phyloP scores from a whole-genome alignment of 2,797 vertebrate genomes.

The Anableps anableps region DNA sequence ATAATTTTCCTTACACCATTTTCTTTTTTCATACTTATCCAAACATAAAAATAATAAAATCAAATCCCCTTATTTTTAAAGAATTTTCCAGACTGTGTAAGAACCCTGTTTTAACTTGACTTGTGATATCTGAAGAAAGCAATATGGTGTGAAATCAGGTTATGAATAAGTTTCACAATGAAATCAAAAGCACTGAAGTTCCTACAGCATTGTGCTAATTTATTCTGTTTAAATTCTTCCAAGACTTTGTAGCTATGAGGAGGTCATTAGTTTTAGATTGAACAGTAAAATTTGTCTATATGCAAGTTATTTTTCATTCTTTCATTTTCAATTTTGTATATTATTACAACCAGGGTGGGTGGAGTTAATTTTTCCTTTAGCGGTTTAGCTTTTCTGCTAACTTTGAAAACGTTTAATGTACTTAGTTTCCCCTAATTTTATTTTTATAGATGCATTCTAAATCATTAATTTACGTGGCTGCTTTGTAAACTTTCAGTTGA shows the following conservation, averaged over 20 bases:
- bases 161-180: background rate
- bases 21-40: background rate
- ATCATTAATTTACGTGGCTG: background rate
- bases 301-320: background rate
- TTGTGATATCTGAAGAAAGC: background rate
- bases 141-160: conserved; percentile 4
- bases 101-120: background rate
- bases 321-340: background rate
- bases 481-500: background rate
- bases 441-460: too few species aligned
- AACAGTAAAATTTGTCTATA: background rate
- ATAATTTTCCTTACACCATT: background rate
- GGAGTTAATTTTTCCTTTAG: background rate
- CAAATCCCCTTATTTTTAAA: background rate
- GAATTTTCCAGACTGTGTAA: background rate
- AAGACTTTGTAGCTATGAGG: background rate
- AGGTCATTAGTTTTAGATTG: background rate
- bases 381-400: background rate
- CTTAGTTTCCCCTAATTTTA: background rate
- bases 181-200: conserved; percentile 12
- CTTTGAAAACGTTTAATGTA: background rate
- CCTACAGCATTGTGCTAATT: background rate
- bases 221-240: background rate
- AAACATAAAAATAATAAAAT: background rate
- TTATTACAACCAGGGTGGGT: background rate